phyloP scores from a whole-genome alignment of 2,113 vertebrate genomes.

The Protobothrops mucrosquamatus region DNA sequence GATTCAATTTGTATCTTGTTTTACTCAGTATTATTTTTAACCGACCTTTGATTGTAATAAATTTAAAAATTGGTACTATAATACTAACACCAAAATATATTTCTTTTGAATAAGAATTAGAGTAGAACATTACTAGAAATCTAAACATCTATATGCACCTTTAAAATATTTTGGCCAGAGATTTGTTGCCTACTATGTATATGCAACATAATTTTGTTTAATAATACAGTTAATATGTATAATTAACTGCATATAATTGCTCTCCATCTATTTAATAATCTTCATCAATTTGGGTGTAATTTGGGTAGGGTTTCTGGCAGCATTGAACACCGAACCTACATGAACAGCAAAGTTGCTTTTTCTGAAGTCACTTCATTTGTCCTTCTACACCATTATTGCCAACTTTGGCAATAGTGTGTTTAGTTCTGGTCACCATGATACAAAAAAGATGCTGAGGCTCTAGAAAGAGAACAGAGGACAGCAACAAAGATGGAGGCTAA shows the following conservation, averaged over 20 bases:
- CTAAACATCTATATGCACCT: neutral
- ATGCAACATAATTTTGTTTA: neutral
- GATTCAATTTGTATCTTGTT: neutral
- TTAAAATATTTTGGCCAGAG: neutral
- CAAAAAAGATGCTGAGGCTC: neutral
- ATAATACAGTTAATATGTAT: neutral
- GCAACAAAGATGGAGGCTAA: neutral
- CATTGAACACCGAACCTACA: neutral
- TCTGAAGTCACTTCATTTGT: neutral
- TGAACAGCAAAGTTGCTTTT: neutral
- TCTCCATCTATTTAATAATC: neutral
- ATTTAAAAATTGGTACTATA: neutral
- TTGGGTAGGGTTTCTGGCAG: neutral
- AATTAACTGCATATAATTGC: neutral
- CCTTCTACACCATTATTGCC: neutral
- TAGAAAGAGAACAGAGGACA: neutral
- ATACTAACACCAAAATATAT: neutral
- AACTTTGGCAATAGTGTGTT: neutral
- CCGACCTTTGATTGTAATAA: neutral
- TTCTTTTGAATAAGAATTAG: neutral
- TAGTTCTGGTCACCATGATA: neutral
- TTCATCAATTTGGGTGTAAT: neutral
- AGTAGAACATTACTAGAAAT: neutral
- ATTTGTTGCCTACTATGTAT: neutral
- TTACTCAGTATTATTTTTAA: neutral